Percentiles rank a stretch among this genome's conserved stretches.
Conservation (phyloP, 2,113 vertebrate genomes). For the Peucedramus taeniatus region DNA sequence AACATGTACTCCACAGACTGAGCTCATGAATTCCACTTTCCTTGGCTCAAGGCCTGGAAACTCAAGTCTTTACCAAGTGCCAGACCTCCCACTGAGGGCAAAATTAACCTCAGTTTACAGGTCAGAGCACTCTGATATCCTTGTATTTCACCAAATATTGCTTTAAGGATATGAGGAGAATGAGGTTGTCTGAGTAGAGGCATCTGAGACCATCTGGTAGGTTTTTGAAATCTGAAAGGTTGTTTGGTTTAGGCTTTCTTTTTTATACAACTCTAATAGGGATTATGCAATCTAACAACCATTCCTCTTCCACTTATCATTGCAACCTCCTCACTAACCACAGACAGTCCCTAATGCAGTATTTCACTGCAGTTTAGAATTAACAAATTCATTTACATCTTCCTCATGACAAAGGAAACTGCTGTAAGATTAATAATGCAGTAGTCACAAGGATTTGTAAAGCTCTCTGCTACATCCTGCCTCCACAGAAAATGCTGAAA, state of each 20-base stretch:
- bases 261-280: neutral
- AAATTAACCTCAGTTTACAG: constrained; percentile 25
- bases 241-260: neutral
- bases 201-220: neutral
- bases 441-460: neutral
- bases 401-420: neutral
- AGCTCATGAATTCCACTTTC: constrained; percentile 32
- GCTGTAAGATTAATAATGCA: neutral
- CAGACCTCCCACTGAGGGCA: neutral
- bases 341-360: neutral
- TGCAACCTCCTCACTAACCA: neutral
- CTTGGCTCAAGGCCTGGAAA: constrained; percentile 50
- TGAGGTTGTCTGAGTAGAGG: neutral
- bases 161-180: neutral
- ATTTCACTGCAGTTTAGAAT: neutral
- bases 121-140: neutral
- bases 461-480: neutral
- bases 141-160: neutral
- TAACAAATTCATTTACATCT: neutral
- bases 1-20: neutral
- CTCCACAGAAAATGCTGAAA: neutral
- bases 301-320: neutral
- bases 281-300: neutral
- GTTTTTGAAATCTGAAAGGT: neutral
- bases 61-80: neutral